A percentile compares a stretch with the other conserved stretches of the same genome.
phyloP scores from a whole-genome alignment of 2,113 vertebrate species.

The Athene noctua region DNA sequence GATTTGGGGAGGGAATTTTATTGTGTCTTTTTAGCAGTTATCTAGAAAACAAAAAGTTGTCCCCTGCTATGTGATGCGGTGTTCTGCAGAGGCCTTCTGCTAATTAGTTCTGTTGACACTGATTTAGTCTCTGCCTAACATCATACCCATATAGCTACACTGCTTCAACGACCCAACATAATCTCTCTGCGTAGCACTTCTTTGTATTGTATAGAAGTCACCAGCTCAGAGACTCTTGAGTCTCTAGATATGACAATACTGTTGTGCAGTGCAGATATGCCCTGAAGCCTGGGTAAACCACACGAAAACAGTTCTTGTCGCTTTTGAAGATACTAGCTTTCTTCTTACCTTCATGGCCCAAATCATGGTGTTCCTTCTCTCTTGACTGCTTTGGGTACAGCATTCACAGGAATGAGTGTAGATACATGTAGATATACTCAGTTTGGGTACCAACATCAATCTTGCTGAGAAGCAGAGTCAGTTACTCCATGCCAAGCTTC shows the following conservation, averaged over 20 bases:
- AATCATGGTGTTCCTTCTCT: not conserved
- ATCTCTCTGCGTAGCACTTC: not conserved
- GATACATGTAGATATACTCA: fast-evolving
- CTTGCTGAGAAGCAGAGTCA: not conserved
- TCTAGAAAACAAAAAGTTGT: not conserved
- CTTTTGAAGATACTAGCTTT: not conserved
- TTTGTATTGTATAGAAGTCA: not conserved
- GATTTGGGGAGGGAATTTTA: not conserved
- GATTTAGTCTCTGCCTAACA: not conserved
- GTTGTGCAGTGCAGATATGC: not conserved
- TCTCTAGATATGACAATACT: not conserved
- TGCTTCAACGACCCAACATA: not conserved
- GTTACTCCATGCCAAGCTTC: not conserved
- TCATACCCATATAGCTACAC: not conserved
- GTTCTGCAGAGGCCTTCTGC: not conserved
- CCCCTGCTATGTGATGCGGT: not conserved
- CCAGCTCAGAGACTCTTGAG: not conserved
- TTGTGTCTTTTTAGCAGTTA: not conserved
- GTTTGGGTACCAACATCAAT: not conserved
- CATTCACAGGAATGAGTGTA: not conserved
- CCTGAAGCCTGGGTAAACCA: not conserved
- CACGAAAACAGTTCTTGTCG: not conserved
- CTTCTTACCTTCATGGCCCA: not conserved
- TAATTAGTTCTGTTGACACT: not conserved
- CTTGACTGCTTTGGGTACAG: not conserved